A percentile compares a stretch with the other conserved stretches of the same genome.
These are phyloP conservation scores for Limnothrissa miodon DNA, from an alignment of 2,113 vertebrate genomes.

Conservation along the genomic window DNA sequence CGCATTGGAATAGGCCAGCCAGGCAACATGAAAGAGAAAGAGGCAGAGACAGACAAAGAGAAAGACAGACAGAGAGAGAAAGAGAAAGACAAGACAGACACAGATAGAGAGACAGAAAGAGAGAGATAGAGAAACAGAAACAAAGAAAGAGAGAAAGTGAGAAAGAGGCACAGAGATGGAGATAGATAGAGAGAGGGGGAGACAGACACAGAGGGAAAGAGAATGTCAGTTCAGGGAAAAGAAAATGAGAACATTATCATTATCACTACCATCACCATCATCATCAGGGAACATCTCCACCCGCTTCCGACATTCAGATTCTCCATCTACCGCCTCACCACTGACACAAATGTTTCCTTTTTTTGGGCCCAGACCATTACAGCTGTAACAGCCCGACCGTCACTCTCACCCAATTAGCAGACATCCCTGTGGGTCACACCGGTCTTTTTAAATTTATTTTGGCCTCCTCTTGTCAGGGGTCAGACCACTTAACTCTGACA, in stretches of 20 bases:
- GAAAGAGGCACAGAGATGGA: background rate
- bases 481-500: slow-evolving; percentile 4
- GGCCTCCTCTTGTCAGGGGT: background rate
- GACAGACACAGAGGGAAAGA: background rate
- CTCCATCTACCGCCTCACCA: background rate
- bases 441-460: background rate
- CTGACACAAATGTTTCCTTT: background rate
- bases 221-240: background rate
- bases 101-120: too few species aligned
- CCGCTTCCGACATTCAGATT: background rate
- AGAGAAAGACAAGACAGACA: background rate
- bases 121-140: background rate
- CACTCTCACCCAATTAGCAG: slow-evolving; percentile 7
- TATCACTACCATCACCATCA: background rate
- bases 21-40: background rate
- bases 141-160: background rate
- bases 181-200: background rate
- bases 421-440: background rate
- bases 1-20: background rate
- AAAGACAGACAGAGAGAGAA: background rate
- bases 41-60: background rate
- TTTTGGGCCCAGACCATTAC: background rate
- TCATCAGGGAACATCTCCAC: background rate
- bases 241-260: background rate
- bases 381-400: background rate